Evolutionary conservation across 2,113 vertebrate species (phyloP), one percentile per base, ranked within the genome.

Genomic region (Oceanodroma tethys): DNA sequence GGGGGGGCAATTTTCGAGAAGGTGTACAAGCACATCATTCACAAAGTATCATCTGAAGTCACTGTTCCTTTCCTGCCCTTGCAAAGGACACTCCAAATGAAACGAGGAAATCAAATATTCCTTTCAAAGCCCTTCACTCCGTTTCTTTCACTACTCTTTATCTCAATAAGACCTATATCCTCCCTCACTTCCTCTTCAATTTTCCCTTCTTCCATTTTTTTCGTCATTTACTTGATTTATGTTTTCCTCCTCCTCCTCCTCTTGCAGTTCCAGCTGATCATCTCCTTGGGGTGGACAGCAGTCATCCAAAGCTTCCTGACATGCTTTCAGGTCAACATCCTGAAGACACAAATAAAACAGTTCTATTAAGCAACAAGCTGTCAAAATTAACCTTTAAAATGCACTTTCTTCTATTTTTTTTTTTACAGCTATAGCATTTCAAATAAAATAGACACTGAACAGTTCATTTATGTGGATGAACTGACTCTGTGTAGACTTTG

Each of bases 281-380:
- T 87, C 50, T 90, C 86, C 90, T 56, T 9, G 88, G 42, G 59
- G 48, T 25, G 59, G 88, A 82, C 47, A 94, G 82, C 52, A 92
- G 71, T 60, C 71, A 85, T 66, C 60, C 81, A 83, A 88, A 94
- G 53, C 58, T 75, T 67, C 84, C 25, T 7, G 88, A 91, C 42
- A 52, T 10, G 20, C 45, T 91, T 95, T 93, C 91, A 94, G 76
- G 72, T 96, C 94, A 90, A 67, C 71, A 75, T 91, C 93, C 96
- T 97, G 78, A 89, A 83, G 67, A 94, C 42, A 86, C 60, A 88
- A 91, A 87, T 27, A 68, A 52, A 85, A 30, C 0, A 2, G 21
- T 50, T 88, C 32, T 26, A 63, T 72, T 81, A 80, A 58, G 22
- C 15, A 88, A 36, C 18, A 34, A 0, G 8, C 22, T 87, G 22